Percentiles rank a stretch among this genome's conserved stretches.
phyloP scores from a whole-genome alignment of 1,140 invertebrate species.

The Bicyclus anynana region DNA sequence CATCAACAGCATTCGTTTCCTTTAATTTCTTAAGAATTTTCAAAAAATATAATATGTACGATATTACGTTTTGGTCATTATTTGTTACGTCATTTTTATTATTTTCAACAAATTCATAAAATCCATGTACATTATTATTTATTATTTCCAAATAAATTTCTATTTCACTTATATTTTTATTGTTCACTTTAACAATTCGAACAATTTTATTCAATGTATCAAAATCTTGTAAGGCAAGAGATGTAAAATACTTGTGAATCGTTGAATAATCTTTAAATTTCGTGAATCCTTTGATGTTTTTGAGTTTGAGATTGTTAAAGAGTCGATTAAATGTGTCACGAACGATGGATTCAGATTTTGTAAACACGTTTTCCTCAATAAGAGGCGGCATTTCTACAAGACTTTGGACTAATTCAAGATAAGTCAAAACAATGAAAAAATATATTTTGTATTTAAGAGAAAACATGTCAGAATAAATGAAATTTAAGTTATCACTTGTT shows the following conservation, averaged over 20 bases:
- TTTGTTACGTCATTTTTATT: conserved; percentile 21
- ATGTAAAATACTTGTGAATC: conserved; percentile 44
- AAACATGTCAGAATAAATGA: not conserved
- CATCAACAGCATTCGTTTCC: conserved; percentile 24
- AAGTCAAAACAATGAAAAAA: not conserved
- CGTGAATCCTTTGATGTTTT: conserved; percentile 20
- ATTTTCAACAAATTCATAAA: conserved; percentile 10
- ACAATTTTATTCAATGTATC: conserved; percentile 37
- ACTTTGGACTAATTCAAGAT: not conserved
- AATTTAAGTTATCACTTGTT: not conserved
- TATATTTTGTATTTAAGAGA: not conserved
- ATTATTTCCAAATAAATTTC: conserved; percentile 37
- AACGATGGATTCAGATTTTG: conserved; percentile 18
- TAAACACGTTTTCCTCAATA: conserved; percentile 5
- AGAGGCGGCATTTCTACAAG: conserved; percentile 13
- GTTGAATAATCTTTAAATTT: conserved; percentile 35
- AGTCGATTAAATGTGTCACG: conserved; percentile 34
- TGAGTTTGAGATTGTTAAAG: conserved; percentile 35
- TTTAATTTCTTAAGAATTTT: conserved; percentile 33
- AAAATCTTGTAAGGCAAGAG: conserved; percentile 37
- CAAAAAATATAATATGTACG: conserved; percentile 38
- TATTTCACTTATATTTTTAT: conserved; percentile 25
- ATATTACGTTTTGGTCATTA: conserved; percentile 16
- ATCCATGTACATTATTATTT: conserved; percentile 46
- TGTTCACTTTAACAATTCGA: conserved; percentile 39